Evolutionary conservation across 2,888 invertebrate genomes (phyloP).

Genomic region (Blera fallax): DNA sequence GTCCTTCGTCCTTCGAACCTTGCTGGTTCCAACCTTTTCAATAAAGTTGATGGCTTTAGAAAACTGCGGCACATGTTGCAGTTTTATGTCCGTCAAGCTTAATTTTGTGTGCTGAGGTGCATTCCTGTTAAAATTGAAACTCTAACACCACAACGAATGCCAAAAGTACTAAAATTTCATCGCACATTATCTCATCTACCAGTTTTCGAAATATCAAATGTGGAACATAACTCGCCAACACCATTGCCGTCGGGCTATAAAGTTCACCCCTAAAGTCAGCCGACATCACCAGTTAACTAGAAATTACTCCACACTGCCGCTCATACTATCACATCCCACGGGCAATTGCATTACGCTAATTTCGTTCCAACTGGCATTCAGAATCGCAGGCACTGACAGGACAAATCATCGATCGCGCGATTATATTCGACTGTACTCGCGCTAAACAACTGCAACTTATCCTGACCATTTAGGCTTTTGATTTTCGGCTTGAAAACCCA

Average conservation of each 20-base stretch:
- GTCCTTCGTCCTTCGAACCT: too few relatives aligned
- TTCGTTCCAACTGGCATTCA: neutral
- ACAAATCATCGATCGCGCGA: constrained; percentile 40
- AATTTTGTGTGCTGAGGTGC: too few relatives aligned
- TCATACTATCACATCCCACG: constrained; percentile 9
- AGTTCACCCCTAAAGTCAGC: neutral
- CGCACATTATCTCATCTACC: neutral
- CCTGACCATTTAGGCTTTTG: constrained; percentile 40
- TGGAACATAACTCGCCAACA: neutral
- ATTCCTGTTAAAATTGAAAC: neutral
- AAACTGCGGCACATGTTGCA: too few relatives aligned
- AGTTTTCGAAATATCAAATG: neutral
- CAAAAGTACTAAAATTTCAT: neutral
- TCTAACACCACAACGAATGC: neutral
- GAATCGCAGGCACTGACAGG: constrained; percentile 4
- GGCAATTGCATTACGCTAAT: constrained; percentile 11
- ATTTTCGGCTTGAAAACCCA: constrained; percentile 4
- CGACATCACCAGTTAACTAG: neutral
- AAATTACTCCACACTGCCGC: neutral
- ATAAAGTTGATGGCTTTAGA: too few relatives aligned
- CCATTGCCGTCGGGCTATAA: neutral
- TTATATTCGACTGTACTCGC: neutral
- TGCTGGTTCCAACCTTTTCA: too few relatives aligned
- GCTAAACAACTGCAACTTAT: constrained; percentile 44
- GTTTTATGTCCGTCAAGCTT: too few relatives aligned